A percentile compares a stretch with the other conserved stretches of the same genome.
phyloP scores from a whole-genome alignment of 2,797 vertebrate genomes.

The Sphenopsis melanotis region DNA sequence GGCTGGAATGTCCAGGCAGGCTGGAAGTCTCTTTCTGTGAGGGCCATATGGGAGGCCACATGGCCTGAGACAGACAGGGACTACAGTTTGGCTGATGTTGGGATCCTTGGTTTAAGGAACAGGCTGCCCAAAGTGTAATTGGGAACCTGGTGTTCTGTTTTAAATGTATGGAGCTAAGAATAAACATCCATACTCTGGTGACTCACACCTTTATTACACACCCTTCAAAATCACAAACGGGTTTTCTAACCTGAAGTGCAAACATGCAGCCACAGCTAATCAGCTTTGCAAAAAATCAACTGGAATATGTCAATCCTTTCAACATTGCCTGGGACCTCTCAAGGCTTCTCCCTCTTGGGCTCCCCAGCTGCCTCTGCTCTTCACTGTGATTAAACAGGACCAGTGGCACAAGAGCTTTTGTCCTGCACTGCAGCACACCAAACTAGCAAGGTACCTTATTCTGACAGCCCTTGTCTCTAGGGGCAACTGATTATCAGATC shows the following conservation, averaged over 20 bases:
- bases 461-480: neutral
- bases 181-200: neutral
- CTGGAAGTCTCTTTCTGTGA: neutral
- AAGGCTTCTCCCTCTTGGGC: neutral
- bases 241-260: slow-evolving; percentile 6
- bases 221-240: slow-evolving; percentile 21
- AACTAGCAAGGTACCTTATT: neutral
- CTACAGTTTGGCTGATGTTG: neutral
- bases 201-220: neutral
- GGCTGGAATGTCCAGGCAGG: neutral
- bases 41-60: neutral
- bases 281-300: slow-evolving; percentile 17
- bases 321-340: neutral
- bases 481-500: neutral
- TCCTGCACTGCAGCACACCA: neutral
- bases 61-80: neutral
- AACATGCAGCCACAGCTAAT: slow-evolving; percentile 4
- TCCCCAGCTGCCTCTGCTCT: neutral
- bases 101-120: neutral
- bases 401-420: neutral
- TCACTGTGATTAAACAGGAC: neutral
- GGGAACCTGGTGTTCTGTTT: neutral
- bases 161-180: neutral
- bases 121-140: neutral
- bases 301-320: neutral